Conservation (phyloP, 2,888 invertebrate genomes). For the Plagiodera versicolora region DNA sequence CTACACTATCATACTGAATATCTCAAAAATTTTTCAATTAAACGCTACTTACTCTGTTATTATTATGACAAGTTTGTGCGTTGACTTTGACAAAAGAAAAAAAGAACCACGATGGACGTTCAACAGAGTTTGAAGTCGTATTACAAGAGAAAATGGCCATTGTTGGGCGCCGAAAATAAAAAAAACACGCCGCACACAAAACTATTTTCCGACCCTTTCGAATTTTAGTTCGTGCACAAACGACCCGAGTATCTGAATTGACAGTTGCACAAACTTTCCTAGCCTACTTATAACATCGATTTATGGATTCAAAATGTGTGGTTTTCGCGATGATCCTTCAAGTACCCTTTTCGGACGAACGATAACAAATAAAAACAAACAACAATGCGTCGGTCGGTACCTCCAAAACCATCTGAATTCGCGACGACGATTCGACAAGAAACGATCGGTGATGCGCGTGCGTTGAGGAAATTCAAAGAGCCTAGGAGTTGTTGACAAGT, state of each 20-base stretch:
- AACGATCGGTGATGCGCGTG: too few species aligned
- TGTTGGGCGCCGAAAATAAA: not conserved
- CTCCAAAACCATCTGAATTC: too few species aligned
- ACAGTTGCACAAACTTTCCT: conserved; percentile 47
- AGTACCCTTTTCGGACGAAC: conserved; percentile 6
- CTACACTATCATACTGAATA: conserved; percentile 47
- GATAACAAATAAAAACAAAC: conserved; percentile 44
- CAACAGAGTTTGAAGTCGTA: too few species aligned
- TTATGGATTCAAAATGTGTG: conserved; percentile 12
- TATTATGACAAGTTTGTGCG: conserved; percentile 51
- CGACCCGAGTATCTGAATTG: conserved; percentile 32
- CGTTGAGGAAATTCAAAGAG: too few species aligned
- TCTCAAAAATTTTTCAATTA: conserved; percentile 48
- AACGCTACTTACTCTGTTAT: conserved; percentile 41
- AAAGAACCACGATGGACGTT: too few species aligned
- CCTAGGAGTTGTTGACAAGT: too few species aligned
- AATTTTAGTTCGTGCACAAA: conserved; percentile 1
- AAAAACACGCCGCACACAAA: not conserved
- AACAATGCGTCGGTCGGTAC: conserved; percentile 35
- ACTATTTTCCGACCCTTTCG: not conserved
- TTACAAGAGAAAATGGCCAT: not conserved
- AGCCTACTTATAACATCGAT: conserved; percentile 46
- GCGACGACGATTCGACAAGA: too few species aligned
- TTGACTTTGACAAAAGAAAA: conserved; percentile 46
- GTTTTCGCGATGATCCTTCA: not conserved